Base-by-base conservation (phyloP, 37 sponge, comb jelly and placozoan species). In the Aplysina aerophoba region DNA sequence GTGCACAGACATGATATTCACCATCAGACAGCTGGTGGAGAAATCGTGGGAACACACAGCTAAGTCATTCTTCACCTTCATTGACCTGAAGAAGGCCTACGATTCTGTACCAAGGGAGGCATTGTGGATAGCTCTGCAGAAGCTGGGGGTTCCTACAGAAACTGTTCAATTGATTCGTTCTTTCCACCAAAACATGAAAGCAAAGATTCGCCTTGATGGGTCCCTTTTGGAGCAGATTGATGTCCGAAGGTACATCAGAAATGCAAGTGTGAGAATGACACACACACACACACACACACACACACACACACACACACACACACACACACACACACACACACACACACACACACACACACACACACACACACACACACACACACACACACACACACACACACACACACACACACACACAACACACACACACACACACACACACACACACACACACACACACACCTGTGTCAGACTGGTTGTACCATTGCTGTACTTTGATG, bases 61-160 rank as follows among this genome's bases (percentile, higher is more conserved):
- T 67, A 67, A 67, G 28, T n/a, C 28, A 25, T 67, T 67, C 28
- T 16, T 67, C 28, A 67, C 69, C 27, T 67, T 67, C 27, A 67
- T 67, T 67, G 69, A 67, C 69, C 69, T 67, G 27, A 16, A 67
- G 28, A 67, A 67, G 28, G 69, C 69, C 14, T 67, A 67, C 28
- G 69, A 67, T 22, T 67, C 28, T 25, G 69, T 67, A 67, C 69
- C 69, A 67, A 67, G 69, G 28, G 28, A 67, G 22, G 69, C 69
- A 67, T 67, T 67, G 69, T 67, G 69, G 69, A 57, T 80, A 19
- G 57, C 81, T 8, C 81, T 80, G 25, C 25, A 44, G 58, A 80
- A 80, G 81, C 57, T 80, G 25, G 81, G 81, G 22, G 81, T 80
- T 16, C 58, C 58, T 35, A 24, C 41, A 24, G 58, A 80, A 16